Conservation (phyloP, 2,888 invertebrate genomes). For the Quadroppia sp. region DNA sequence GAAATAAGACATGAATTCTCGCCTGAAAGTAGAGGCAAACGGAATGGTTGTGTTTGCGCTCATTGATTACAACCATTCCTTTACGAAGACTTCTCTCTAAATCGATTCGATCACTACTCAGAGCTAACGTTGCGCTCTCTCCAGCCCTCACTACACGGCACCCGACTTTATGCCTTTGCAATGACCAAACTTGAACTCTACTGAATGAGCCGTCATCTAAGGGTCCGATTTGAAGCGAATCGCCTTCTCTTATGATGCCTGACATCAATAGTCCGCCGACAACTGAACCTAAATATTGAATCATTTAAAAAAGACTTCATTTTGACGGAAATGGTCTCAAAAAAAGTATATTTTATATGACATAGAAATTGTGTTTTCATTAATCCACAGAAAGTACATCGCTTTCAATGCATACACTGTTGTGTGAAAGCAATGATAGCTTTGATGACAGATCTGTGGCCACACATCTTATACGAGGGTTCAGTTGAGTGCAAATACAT, state of each 20-base stretch:
- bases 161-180: conserved; percentile 87
- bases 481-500: no score
- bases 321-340: no score
- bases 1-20: conserved; percentile 79
- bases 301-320: no score
- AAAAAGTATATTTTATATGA: not conserved
- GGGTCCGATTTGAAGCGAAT: conserved; percentile 57
- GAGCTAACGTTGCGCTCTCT: conserved; percentile 69
- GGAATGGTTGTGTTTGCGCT: not conserved
- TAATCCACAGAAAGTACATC: no score
- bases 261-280: conserved; percentile 77
- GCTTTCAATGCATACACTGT: no score
- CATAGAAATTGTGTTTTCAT: no score
- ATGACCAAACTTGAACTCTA: conserved; percentile 70
- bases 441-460: no score
- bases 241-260: conserved; percentile 78
- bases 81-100: conserved; percentile 56
- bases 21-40: conserved; percentile 63
- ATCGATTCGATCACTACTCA: conserved; percentile 27
- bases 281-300: conserved; percentile 57
- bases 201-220: conserved; percentile 58
- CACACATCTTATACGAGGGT: no score
- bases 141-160: conserved; percentile 74
- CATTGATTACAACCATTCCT: conserved; percentile 73
- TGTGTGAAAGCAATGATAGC: no score